Evolutionary conservation across 2,113 vertebrate genomes (phyloP), one percentile per base, ranked within the genome.

Genomic region (Aptenodytes forsteri): DNA sequence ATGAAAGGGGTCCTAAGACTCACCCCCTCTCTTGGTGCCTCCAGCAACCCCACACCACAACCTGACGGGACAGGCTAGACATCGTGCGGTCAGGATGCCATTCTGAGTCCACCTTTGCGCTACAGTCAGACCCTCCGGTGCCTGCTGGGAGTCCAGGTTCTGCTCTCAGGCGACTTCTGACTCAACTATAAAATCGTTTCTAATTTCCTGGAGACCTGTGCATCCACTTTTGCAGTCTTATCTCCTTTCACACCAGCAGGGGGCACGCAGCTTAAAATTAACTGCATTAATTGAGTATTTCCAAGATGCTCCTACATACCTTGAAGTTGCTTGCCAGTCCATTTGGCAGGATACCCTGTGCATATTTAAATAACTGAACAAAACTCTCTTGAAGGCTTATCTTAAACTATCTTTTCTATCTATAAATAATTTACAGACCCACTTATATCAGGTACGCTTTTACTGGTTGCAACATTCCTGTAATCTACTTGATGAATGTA

Each of bases 11-110:
- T 29, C 50, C n/a, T n/a, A 59, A 29, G 14, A 25, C 19, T 75
- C 14, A 9, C 2, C 4, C 13, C 5, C 11, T 83, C 14, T 76
- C 56, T 13, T 32, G 14, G 61, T 30, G 38, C 49, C 58, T 59
- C 36, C 29, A 40, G 61, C 42, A 95, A 36, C 10, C 15, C 8
- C 36, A 52, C 46, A 27, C 9, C 65, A 83, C 21, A 83, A 3
- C 25, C 12, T 64, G 38, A 44, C 0, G 3, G 59, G 46, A 52
- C n/a, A 34, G 61, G 38, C 47, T 77, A 44, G 46, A 50, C 20
- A 44, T 16, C 0, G 0, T 5, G 1, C 1, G 1, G n/a, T 19
- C 70, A 76, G 61, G 56, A 67, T 59, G 52, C 16, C 8, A 5
- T 26, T 72, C 56, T 25, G 27, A 4, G 1, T 38, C 46, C 64